phyloP scores from a whole-genome alignment of 2,797 vertebrate genomes.

The Silurus lanzhouensis region DNA sequence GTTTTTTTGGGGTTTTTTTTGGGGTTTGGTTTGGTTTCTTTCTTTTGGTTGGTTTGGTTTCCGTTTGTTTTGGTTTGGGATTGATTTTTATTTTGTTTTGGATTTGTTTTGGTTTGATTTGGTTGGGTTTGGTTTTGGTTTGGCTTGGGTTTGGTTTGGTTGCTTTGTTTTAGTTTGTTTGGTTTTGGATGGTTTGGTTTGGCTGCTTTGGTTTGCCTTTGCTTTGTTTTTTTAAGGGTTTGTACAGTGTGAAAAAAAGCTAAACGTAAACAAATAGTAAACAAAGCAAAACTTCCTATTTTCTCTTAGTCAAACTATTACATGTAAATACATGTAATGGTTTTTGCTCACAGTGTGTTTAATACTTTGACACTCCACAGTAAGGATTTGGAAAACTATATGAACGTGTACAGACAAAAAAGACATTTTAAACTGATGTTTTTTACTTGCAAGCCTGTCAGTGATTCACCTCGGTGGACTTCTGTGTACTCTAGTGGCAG shows the following conservation, averaged over 20 bases:
- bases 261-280: background rate
- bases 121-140: too few species aligned
- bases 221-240: too few species aligned
- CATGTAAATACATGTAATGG: background rate
- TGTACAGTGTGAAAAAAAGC: background rate
- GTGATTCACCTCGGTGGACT: background rate
- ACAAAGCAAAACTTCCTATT: background rate
- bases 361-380: background rate
- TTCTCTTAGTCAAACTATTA: background rate
- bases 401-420: conserved; percentile 8
- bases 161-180: too few species aligned
- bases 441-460: conserved; percentile 22
- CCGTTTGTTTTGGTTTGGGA: too few species aligned
- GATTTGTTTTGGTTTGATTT: too few species aligned
- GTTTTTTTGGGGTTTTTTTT: background rate
- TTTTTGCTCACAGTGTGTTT: background rate
- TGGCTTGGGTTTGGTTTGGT: too few species aligned
- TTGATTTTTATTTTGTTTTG: too few species aligned
- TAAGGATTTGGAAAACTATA: background rate
- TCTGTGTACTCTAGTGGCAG: conserved; percentile 34
- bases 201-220: too few species aligned
- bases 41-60: too few species aligned
- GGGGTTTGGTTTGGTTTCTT: too few species aligned
- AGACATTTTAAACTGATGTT: conserved; percentile 2
- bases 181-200: too few species aligned